phyloP scores from a whole-genome alignment of 2,797 vertebrate genomes.

The Alauda arvensis region DNA sequence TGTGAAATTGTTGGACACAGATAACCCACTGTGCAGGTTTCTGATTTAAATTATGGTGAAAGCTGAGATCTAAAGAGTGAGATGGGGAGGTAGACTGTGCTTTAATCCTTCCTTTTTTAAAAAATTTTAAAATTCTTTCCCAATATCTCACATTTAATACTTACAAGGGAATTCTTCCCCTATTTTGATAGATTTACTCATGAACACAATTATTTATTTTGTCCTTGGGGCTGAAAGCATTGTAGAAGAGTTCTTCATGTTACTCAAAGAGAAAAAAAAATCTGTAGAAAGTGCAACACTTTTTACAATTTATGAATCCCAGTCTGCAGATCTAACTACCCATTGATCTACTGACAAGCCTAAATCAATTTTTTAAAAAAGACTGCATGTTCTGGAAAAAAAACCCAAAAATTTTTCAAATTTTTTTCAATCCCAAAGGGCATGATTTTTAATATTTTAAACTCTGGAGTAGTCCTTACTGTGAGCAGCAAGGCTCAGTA shows the following conservation, averaged over 20 bases:
- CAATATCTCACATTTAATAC: not conserved
- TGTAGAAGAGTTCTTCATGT: not conserved
- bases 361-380: conserved; percentile 5
- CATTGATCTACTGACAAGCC: conserved; percentile 29
- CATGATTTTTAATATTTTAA: not conserved
- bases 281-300: not conserved
- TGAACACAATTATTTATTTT: not conserved
- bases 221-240: conserved; percentile 20
- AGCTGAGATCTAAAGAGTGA: not conserved
- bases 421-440: not conserved
- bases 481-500: not conserved
- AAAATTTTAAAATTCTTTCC: not conserved
- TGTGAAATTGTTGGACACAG: not conserved
- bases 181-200: not conserved
- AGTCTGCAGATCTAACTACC: not conserved
- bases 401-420: not conserved
- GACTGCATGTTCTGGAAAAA: not conserved
- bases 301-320: conserved; percentile 16
- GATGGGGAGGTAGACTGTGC: not conserved
- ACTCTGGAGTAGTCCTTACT: not conserved
- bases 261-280: not conserved
- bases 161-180: not conserved
- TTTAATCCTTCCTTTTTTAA: not conserved
- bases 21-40: not conserved
- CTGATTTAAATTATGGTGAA: not conserved